A percentile compares a stretch with the other conserved stretches of the same genome.
phyloP scores from a whole-genome alignment of 2,113 vertebrate genomes.

The Salvelinus namaycush region DNA sequence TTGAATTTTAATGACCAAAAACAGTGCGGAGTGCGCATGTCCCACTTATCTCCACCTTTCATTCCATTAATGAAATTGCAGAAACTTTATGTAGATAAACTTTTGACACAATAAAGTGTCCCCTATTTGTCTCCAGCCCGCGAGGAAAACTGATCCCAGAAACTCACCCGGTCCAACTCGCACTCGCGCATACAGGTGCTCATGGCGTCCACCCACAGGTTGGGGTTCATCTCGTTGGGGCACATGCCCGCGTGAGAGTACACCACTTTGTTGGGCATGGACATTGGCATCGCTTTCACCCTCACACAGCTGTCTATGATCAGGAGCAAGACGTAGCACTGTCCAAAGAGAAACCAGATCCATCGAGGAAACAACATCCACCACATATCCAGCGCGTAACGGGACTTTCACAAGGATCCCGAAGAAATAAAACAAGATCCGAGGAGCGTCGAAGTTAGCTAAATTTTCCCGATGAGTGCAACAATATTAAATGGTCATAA shows the following conservation, averaged over 20 bases:
- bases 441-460: neutral
- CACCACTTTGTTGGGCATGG: slow-evolving; percentile 80
- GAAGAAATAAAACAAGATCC: neutral
- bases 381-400: slow-evolving; percentile 77
- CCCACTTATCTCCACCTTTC: no score
- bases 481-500: neutral
- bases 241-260: slow-evolving; percentile 97
- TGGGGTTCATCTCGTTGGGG: slow-evolving; percentile 98
- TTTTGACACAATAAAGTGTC: no score
- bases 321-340: slow-evolving; percentile 69
- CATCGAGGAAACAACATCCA: slow-evolving; percentile 76
- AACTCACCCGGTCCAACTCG: slow-evolving; percentile 90
- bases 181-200: slow-evolving; percentile 97
- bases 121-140: no score
- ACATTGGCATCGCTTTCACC: slow-evolving; percentile 73
- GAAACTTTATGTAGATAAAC: no score
- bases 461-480: slow-evolving; percentile 4
- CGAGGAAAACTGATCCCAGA: neutral
- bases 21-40: no score
- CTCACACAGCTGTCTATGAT: slow-evolving; percentile 52
- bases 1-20: no score
- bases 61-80: no score
- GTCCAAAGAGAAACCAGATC: slow-evolving; percentile 82
- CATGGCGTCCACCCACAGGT: slow-evolving; percentile 98
- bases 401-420: slow-evolving; percentile 2